A percentile compares a stretch with the other conserved stretches of the same genome.
These are phyloP conservation scores for Apogon talboti DNA, from an alignment of 2,797 vertebrate species.

Conservation along the genomic window DNA sequence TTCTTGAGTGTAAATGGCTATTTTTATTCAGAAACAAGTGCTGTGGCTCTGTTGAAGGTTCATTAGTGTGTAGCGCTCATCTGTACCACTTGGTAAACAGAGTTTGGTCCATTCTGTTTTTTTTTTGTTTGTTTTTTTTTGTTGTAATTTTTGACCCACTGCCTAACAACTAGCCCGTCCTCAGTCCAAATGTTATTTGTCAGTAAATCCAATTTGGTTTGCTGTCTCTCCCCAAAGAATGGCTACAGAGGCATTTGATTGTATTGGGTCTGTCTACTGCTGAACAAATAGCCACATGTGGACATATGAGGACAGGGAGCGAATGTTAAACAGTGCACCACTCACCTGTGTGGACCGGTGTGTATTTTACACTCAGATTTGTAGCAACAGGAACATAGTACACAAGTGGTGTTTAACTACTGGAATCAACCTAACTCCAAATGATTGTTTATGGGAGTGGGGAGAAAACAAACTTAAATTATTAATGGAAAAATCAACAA, in stretches of 20 bases:
- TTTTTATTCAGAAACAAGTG: background rate
- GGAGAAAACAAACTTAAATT: too few relatives aligned
- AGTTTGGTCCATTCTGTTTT: constrained; percentile 14
- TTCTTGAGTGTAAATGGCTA: constrained; percentile 6
- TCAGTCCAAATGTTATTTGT: constrained; percentile 71
- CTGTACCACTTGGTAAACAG: constrained; percentile 9
- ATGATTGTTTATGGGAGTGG: too few relatives aligned
- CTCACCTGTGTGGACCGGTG: constrained; percentile 38
- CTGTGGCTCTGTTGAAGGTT: background rate
- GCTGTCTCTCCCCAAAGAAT: constrained; percentile 59
- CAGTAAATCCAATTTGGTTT: constrained; percentile 73
- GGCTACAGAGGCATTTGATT: constrained; percentile 64
- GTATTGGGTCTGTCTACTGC: constrained; percentile 63
- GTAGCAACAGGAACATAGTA: constrained; percentile 5
- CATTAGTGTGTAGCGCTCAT: constrained; percentile 33
- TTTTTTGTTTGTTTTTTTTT: too few relatives aligned
- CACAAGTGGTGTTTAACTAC: background rate
- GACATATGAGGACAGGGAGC: constrained; percentile 34
- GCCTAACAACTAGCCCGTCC: constrained; percentile 59
- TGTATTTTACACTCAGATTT: background rate
- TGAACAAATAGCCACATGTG: constrained; percentile 70
- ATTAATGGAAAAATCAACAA: too few relatives aligned
- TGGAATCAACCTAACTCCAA: background rate
- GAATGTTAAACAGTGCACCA: constrained; percentile 57
- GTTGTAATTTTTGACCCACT: constrained; percentile 60